Evolutionary conservation across 2,797 vertebrate species (phyloP).

Genomic region (Phrynocephalus vlangalii): DNA sequence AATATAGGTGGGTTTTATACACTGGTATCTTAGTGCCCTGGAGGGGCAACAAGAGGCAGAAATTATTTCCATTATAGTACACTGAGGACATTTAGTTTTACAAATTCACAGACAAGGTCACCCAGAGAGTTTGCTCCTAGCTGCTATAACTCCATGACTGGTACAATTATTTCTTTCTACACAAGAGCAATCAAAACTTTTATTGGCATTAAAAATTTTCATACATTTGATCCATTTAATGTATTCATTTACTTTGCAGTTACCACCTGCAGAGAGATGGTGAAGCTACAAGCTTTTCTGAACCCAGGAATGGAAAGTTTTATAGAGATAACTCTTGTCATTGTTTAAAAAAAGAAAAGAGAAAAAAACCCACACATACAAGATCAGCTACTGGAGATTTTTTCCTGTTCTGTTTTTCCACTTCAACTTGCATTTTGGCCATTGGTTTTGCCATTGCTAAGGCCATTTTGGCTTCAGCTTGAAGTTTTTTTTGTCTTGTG

Average conservation of each 20-base stretch:
- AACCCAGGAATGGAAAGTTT: not conserved
- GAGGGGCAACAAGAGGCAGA: not conserved
- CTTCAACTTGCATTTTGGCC: conserved; percentile 99
- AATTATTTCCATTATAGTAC: not conserved
- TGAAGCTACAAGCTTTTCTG: not conserved
- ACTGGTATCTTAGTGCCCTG: not conserved
- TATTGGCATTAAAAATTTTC: not conserved
- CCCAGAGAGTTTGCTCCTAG: not conserved
- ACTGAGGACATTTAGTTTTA: not conserved
- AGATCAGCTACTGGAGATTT: conserved; percentile 97
- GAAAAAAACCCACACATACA: conserved; percentile 77
- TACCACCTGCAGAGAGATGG: not conserved
- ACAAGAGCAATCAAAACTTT: not conserved
- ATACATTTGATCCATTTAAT: not conserved
- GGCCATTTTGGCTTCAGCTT: conserved; percentile 96
- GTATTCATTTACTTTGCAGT: not conserved
- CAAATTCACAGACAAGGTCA: not conserved
- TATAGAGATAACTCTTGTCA: not conserved
- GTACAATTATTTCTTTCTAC: no score
- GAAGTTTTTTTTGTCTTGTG: conserved; percentile 96
- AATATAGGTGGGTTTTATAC: no score
- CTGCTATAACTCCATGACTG: not conserved
- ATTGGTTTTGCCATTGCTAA: conserved; percentile 98
- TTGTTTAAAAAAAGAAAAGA: not conserved
- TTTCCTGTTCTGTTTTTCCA: conserved; percentile 99